Base-by-base conservation (phyloP, 2,113 vertebrate species). In the Odocoileus hemionus region DNA sequence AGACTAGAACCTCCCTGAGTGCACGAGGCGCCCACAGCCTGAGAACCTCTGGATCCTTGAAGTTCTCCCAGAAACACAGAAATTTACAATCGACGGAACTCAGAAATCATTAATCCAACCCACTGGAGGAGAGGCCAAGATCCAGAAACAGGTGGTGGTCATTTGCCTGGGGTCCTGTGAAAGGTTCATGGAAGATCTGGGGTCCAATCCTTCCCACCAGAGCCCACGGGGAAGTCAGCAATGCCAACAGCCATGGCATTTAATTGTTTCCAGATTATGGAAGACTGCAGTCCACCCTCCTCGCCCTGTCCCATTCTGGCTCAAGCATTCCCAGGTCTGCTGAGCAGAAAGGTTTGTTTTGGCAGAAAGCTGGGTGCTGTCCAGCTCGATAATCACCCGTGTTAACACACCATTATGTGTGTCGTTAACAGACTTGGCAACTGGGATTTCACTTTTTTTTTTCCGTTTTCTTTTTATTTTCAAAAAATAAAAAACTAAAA, bases 391-490 rank as follows among this genome's bases (percentile, higher is more conserved):
- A 99, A 99, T 98, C 97, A 47, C 98, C 98, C 95, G 83, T 98
- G 98, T 99, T 99, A 99, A 98, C 98, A 99, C 98, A 93, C 98
- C 98, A 98, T 99, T 99, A 98, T 98, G 98, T 98, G 98, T 97
- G 90, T 98, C 98, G 91, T 99, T 99, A 99, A 99, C 98, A 98
- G 98, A 98, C 97, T 98, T 98, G 98, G 98, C 98, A 99, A 98
- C 98, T 98, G 98, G 98, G 98, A 98, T 97, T 99, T 98, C 74
- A 93, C 86, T 97, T 98, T 97, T 86, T 64, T 93, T 47, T 60
- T 86, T 52, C 92, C 54, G 45, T 96, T 97, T 96, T 96, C 80
- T 94, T 96, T 96, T 94, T 86, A 96, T 96, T 97, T 98, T 93
- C 82, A 89, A 93, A 97, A 98, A 96, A 91, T 64, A 91, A 88